Conservation (phyloP, 2,888 invertebrate species). For the Steinernema scapterisci region DNA sequence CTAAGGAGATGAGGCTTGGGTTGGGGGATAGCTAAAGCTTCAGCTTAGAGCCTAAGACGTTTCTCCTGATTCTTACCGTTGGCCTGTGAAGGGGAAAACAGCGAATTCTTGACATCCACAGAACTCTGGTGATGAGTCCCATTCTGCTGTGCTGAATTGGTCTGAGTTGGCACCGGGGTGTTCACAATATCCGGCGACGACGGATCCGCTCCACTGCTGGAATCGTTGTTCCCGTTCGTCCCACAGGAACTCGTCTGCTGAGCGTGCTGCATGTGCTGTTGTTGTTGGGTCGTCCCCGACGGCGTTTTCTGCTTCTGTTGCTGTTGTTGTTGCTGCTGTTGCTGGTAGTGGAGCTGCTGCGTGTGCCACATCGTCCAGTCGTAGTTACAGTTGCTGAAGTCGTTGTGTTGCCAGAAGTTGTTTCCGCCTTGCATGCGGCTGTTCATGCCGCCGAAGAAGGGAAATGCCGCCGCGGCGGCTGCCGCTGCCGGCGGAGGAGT, state of each 20-base stretch:
- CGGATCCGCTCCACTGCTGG: background rate
- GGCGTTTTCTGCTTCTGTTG: background rate
- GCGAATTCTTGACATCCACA: constrained; percentile 3
- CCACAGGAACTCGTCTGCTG: constrained; percentile 17
- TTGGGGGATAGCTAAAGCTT: too few relatives aligned
- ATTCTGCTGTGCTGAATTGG: background rate
- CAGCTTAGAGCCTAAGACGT: background rate
- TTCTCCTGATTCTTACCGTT: too few relatives aligned
- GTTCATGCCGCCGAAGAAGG: constrained; percentile 7
- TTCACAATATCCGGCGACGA: background rate
- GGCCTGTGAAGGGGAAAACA: constrained; percentile 14
- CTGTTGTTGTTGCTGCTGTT: constrained; percentile 16
- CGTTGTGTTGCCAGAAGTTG: background rate
- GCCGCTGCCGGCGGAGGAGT: constrained; percentile 6
- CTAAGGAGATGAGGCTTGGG: background rate
- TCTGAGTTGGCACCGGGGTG: constrained; percentile 9
- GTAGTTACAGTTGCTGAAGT: background rate
- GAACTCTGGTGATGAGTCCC: constrained; percentile 17
- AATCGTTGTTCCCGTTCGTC: background rate
- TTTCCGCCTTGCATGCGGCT: background rate
- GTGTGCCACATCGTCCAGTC: constrained; percentile 3
- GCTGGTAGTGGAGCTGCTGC: background rate
- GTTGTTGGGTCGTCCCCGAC: background rate
- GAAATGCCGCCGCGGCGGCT: background rate
- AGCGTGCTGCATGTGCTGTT: constrained; percentile 1